These are phyloP conservation scores for Lasioglossum zephyrum DNA, from an alignment of 2,888 invertebrate species.

Conservation along the genomic window DNA sequence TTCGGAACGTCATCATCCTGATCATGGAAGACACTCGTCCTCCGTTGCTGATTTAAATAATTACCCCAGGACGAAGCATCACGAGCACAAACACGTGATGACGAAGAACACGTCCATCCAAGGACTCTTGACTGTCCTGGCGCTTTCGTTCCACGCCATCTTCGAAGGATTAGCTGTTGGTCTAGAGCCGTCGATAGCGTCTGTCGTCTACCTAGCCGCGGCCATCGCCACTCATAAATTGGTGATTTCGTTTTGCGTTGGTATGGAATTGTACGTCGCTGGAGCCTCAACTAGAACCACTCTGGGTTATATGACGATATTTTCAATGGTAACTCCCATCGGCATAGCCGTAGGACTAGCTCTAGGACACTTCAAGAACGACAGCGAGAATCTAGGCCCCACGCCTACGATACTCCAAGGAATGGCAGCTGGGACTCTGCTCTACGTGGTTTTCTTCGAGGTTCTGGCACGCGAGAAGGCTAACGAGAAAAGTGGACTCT, in stretches of 20 bases:
- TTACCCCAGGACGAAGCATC: constrained; percentile 42
- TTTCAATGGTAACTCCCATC: constrained; percentile 89
- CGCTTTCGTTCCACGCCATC: constrained; percentile 89
- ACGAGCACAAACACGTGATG: constrained; percentile 53
- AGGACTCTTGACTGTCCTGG: constrained; percentile 88
- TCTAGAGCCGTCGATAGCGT: constrained; percentile 85
- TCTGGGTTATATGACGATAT: constrained; percentile 87
- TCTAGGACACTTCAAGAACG: constrained; percentile 83
- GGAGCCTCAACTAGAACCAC: constrained; percentile 86
- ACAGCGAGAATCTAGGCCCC: constrained; percentile 84
- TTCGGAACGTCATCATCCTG: constrained; percentile 41
- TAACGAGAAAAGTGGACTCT: constrained; percentile 86
- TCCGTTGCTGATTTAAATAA: constrained; percentile 37
- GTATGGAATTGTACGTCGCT: constrained; percentile 86
- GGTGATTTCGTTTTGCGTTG: constrained; percentile 89
- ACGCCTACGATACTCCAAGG: constrained; percentile 88
- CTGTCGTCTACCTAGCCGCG: constrained; percentile 86
- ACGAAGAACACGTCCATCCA: constrained; percentile 85
- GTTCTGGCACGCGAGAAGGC: constrained; percentile 90
- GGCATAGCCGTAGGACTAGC: constrained; percentile 88
- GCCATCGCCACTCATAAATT: constrained; percentile 89
- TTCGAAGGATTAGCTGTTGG: constrained; percentile 90
- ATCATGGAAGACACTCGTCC: constrained; percentile 35
- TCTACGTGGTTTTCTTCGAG: constrained; percentile 93
- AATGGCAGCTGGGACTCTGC: constrained; percentile 91